A percentile compares a stretch with the other conserved stretches of the same genome.
These are phyloP conservation scores for Hylaeus volcanicus DNA, from an alignment of 1,140 invertebrate genomes.

Conservation along the genomic window DNA sequence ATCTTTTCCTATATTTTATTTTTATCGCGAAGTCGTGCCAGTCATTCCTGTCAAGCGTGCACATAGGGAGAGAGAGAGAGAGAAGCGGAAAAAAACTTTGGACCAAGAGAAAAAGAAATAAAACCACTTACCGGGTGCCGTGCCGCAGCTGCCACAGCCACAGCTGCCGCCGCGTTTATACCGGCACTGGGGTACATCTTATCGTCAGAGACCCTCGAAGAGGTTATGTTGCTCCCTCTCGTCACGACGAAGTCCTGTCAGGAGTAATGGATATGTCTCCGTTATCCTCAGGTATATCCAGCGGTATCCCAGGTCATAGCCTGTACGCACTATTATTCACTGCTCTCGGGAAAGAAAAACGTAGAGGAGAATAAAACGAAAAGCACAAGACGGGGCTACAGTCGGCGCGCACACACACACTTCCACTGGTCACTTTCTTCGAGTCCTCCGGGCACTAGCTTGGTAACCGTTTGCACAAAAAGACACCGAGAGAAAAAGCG, in stretches of 20 bases:
- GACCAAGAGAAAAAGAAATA: constrained; percentile 10
- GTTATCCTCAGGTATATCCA: constrained; percentile 53
- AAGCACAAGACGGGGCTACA: constrained; percentile 5
- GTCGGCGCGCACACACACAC: constrained; percentile 32
- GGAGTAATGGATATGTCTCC: constrained; percentile 46
- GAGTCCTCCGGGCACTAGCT: constrained; percentile 11
- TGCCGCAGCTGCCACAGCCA: constrained; percentile 82
- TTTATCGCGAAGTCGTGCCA: constrained; percentile 15
- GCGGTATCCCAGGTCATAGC: constrained; percentile 54
- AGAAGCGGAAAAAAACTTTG: not conserved
- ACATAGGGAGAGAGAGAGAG: not conserved
- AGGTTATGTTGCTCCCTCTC: constrained; percentile 45
- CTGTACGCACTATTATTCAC: constrained; percentile 45
- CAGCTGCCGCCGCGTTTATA: constrained; percentile 83
- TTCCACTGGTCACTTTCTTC: constrained; percentile 42
- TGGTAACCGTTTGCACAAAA: constrained; percentile 13
- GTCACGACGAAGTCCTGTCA: constrained; percentile 40
- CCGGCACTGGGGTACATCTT: constrained; percentile 83
- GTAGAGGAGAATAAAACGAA: not conserved
- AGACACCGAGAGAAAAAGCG: not conserved
- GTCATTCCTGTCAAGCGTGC: constrained; percentile 28
- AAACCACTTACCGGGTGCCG: constrained; percentile 81
- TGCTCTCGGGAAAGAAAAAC: constrained; percentile 6
- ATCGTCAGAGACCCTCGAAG: constrained; percentile 50
- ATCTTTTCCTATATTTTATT: constrained; percentile 12